Conservation (phyloP, 2,797 vertebrate genomes). For the Sebastes hubbsi region DNA sequence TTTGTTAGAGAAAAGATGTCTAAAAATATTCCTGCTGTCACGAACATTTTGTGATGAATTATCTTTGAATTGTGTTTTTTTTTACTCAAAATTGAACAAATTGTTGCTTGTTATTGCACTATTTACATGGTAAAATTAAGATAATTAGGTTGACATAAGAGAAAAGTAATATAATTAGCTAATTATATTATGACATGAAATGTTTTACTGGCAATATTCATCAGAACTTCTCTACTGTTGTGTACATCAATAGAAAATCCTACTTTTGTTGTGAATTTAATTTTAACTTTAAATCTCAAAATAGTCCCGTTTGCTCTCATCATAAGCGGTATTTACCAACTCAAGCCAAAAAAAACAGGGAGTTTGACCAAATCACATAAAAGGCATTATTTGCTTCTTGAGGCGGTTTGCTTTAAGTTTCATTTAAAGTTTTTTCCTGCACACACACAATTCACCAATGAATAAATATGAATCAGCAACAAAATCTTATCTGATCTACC, state of each 20-base stretch:
- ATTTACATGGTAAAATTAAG: neutral
- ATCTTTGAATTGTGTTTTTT: neutral
- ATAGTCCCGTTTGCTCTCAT: neutral
- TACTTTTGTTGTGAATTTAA: no score
- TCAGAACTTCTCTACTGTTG: neutral
- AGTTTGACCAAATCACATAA: neutral
- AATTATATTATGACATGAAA: neutral
- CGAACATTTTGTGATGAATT: neutral
- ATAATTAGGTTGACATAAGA: neutral
- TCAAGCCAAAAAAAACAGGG: neutral
- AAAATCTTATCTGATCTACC: neutral
- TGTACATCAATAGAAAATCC: neutral
- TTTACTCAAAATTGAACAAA: neutral
- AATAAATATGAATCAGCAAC: neutral
- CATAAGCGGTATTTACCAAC: neutral
- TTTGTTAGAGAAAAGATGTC: neutral
- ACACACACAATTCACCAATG: neutral
- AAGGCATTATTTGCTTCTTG: neutral
- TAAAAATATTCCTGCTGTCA: constrained; percentile 1
- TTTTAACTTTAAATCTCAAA: neutral
- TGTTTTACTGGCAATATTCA: neutral
- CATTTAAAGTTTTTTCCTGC: neutral
- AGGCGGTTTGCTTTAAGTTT: no score
- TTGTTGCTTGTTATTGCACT: neutral
- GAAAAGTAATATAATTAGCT: neutral